These are phyloP conservation scores for Crotalus viridis DNA, from an alignment of 2,113 vertebrate genomes.

Conservation along the genomic window DNA sequence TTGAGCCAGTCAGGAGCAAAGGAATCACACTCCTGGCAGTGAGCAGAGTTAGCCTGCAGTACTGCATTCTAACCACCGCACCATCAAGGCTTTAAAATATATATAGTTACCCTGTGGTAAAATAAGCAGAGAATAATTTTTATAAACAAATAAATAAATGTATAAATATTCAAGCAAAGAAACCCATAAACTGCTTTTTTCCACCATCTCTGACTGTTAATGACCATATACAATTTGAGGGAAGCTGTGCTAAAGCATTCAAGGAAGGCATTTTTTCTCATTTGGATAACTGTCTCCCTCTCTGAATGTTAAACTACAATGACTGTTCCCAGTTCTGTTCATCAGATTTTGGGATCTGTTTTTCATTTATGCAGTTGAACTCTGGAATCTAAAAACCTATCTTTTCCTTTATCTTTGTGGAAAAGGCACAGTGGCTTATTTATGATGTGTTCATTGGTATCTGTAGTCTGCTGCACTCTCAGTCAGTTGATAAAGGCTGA, in stretches of 20 bases:
- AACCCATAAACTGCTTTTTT: not conserved
- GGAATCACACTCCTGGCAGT: not conserved
- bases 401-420: constrained; percentile 13
- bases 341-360: constrained; percentile 46
- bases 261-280: constrained; percentile 31
- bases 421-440: not conserved
- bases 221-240: not conserved
- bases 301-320: constrained; percentile 20
- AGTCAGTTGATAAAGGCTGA: not conserved
- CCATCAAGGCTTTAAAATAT: not conserved
- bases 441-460: constrained; percentile 5
- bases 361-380: constrained; percentile 65
- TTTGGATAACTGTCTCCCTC: constrained; percentile 23
- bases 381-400: constrained; percentile 50
- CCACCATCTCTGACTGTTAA: not conserved
- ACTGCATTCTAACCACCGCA: not conserved
- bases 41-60: not conserved
- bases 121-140: not conserved
- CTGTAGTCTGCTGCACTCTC: not conserved
- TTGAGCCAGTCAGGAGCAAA: not conserved
- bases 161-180: not conserved
- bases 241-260: not conserved
- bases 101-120: not conserved
- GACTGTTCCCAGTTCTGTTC: constrained; percentile 42
- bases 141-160: not conserved